Conservation (phyloP, 2,113 vertebrate species). For the Tetrao urogallus region DNA sequence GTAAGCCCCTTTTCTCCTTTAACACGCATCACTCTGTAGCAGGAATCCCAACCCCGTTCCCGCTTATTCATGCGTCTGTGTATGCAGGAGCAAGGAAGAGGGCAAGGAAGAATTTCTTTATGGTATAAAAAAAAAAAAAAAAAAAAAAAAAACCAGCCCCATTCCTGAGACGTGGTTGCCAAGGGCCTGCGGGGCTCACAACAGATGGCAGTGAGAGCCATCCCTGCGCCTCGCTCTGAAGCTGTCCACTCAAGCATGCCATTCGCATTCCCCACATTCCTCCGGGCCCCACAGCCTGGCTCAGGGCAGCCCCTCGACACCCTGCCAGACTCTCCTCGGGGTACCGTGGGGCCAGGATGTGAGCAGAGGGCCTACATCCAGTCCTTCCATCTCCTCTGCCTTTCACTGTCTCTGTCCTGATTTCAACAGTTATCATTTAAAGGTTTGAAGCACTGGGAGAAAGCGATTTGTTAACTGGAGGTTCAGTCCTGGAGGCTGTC, state of each 20-base stretch:
- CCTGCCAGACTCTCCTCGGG: neutral
- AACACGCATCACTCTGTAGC: slow-evolving; percentile 31
- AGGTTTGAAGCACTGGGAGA: neutral
- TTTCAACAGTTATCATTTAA: neutral
- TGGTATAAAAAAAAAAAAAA: slow-evolving; percentile 9
- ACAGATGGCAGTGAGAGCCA: slow-evolving; percentile 77
- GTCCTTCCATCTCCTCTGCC: neutral
- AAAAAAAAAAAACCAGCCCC: slow-evolving; percentile 15
- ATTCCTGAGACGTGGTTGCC: slow-evolving; percentile 82
- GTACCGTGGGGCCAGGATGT: neutral
- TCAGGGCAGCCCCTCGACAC: slow-evolving; percentile 20
- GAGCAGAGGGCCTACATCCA: neutral
- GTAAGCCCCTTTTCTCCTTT: slow-evolving; percentile 33
- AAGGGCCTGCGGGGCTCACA: slow-evolving; percentile 77
- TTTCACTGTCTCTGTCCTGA: neutral
- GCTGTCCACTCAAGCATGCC: slow-evolving; percentile 83
- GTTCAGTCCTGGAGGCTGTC: neutral
- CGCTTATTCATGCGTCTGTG: slow-evolving; percentile 55
- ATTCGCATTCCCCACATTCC: slow-evolving; percentile 83
- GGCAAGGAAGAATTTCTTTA: slow-evolving; percentile 71
- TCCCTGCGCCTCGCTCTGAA: slow-evolving; percentile 70
- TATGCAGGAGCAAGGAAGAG: neutral
- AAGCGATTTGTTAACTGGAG: neutral
- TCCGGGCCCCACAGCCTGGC: neutral
- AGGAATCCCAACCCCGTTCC: slow-evolving; percentile 55